Base-by-base conservation (phyloP, 2,888 invertebrate species). In the Homarus gammarus region DNA sequence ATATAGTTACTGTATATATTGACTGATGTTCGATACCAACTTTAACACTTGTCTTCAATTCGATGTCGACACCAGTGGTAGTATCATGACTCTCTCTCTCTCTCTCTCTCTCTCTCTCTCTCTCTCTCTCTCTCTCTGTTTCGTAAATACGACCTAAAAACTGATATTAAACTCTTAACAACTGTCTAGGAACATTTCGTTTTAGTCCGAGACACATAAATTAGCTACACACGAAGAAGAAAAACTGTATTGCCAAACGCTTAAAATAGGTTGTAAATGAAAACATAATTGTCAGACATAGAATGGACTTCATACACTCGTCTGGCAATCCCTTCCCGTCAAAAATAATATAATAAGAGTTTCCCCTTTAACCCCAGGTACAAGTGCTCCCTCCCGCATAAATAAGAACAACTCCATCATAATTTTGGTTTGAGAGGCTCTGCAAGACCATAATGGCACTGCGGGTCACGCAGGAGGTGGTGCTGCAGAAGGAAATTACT, bases 71-170 rank as follows among this genome's bases (percentile, higher is more conserved):
- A n/a, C n/a, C n/a, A n/a, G n/a, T 64, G 64, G 8, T 22, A 3
- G 18, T 64, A 22, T 27, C 22, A 22, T 27, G 5, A 10, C 64
- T 70, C 73, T 8, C 73, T 73, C 73, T 73, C 73, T 8, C 73
- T 73, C 73, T 8, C 73, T 73, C 73, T 73, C 73, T 8, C 73
- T 73, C 73, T 8, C 73, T 73, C 73, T 73, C 73, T 8, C 73
- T 73, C 73, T 8, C 73, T 73, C 73, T 73, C 73, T 8, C 73
- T 73, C 73, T 73, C 73, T 8, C 73, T 73, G 36, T 73, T 38
- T 8, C 73, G n/a, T n/a, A n/a, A n/a, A n/a, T n/a, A n/a, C n/a
- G n/a, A n/a, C n/a, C n/a, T n/a, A n/a, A n/a, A n/a, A n/a, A n/a
- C n/a, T n/a, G n/a, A n/a, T n/a, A n/a, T n/a, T n/a, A n/a, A n/a